Evolutionary conservation across 2,797 vertebrate species (phyloP).

Genomic region (Petrocephalus schoutedeni): DNA sequence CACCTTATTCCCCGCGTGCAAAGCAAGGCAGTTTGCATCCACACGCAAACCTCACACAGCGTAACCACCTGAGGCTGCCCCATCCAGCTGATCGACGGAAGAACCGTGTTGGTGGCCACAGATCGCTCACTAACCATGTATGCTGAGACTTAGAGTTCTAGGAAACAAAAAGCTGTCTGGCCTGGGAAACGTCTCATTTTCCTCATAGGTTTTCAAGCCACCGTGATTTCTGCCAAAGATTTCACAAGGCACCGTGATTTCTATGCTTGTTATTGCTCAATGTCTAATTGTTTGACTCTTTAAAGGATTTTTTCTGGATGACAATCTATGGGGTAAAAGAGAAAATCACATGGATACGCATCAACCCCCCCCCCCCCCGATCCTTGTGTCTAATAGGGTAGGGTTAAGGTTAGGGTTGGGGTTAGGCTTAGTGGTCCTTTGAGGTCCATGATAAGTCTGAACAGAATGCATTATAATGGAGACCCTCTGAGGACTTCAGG

Average conservation of each 20-base stretch:
- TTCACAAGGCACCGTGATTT: background rate
- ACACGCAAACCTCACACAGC: background rate
- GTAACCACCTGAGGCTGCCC: background rate
- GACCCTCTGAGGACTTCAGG: background rate
- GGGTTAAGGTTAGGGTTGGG: background rate
- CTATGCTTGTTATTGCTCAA: background rate
- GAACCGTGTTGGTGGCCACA: conserved; percentile 59
- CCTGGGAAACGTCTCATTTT: conserved; percentile 68
- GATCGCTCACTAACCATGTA: conserved; percentile 68
- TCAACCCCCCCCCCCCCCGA: background rate
- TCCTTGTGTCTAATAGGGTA: background rate
- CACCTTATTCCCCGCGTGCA: background rate
- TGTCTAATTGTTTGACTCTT: background rate
- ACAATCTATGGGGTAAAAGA: background rate
- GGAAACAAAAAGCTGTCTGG: conserved; percentile 72
- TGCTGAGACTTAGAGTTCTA: conserved; percentile 60
- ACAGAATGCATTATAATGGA: background rate
- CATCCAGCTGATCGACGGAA: conserved; percentile 39
- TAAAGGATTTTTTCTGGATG: background rate
- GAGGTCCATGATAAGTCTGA: background rate
- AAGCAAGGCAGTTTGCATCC: background rate
- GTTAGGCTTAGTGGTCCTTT: background rate
- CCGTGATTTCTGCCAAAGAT: too few species aligned
- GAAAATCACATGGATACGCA: background rate
- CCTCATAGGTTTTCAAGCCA: background rate